These are phyloP conservation scores for Sphenodon punctatus DNA, from an alignment of 2,797 vertebrate species.

Conservation along the genomic window DNA sequence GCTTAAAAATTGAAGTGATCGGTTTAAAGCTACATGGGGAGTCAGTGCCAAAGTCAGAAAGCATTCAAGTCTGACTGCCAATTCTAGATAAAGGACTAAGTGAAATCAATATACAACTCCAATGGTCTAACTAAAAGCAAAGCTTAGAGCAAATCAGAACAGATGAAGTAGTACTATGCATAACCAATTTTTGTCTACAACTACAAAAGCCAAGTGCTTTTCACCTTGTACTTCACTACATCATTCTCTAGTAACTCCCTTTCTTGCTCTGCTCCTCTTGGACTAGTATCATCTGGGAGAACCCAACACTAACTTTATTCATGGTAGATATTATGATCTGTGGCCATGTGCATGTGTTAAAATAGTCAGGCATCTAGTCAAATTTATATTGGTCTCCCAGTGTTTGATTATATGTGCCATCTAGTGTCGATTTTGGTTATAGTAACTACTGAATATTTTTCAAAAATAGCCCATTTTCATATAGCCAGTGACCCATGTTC, in stretches of 20 bases:
- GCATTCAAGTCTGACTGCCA: neutral
- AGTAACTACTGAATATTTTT: too few relatives aligned
- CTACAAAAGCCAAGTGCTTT: neutral
- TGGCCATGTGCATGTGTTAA: neutral
- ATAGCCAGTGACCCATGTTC: too few relatives aligned
- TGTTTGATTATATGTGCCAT: neutral
- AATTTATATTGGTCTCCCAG: neutral
- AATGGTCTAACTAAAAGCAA: neutral
- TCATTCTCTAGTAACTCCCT: neutral
- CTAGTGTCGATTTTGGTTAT: neutral
- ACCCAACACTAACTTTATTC: neutral
- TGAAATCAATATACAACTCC: neutral
- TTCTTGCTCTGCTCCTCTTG: neutral
- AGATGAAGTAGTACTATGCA: neutral
- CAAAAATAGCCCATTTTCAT: too few relatives aligned
- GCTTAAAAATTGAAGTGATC: neutral
- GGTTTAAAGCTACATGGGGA: neutral
- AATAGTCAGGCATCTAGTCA: neutral
- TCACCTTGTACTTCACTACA: too few relatives aligned
- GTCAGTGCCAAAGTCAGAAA: neutral
- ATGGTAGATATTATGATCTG: too few relatives aligned
- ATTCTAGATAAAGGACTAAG: neutral
- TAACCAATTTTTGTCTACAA: neutral
- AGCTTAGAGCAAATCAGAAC: neutral
- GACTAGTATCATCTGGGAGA: neutral